Evolutionary conservation across 2,888 invertebrate species (phyloP).

Genomic region (Ectemnius continuus): DNA sequence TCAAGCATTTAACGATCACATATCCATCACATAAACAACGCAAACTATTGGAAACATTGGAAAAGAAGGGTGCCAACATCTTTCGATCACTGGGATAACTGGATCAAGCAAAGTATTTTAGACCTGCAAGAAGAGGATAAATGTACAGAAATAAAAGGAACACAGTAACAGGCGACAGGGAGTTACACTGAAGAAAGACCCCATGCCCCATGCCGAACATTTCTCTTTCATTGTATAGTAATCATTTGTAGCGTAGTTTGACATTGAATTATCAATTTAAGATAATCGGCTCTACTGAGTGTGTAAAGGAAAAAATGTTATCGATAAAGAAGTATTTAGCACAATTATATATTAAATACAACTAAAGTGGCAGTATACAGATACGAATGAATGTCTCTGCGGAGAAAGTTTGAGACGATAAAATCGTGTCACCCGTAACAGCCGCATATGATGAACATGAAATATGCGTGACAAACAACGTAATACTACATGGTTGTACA

Average conservation of each 20-base stretch:
- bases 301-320: slow-evolving; percentile 70
- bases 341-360: slow-evolving; percentile 72
- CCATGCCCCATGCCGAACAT: slow-evolving; percentile 69
- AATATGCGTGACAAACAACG: slow-evolving; percentile 41
- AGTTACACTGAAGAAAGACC: slow-evolving; percentile 56
- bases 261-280: slow-evolving; percentile 73
- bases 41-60: slow-evolving; percentile 39
- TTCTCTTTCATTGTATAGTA: slow-evolving; percentile 77
- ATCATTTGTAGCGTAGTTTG: slow-evolving; percentile 76
- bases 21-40: slow-evolving; percentile 48
- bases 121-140: slow-evolving; percentile 55
- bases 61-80: slow-evolving; percentile 36
- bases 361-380: slow-evolving; percentile 53
- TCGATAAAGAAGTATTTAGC: slow-evolving; percentile 71
- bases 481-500: slow-evolving; percentile 52
- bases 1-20: slow-evolving; percentile 60
- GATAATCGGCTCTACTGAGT: slow-evolving; percentile 75
- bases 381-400: slow-evolving; percentile 34
- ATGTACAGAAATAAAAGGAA: slow-evolving; percentile 51
- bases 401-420: slow-evolving; percentile 33
- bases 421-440: slow-evolving; percentile 43
- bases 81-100: slow-evolving; percentile 27
- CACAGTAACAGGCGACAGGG: slow-evolving; percentile 65
- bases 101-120: slow-evolving; percentile 37
- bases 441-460: slow-evolving; percentile 34